Conservation (phyloP, 2,797 vertebrate species). For the Lepidocolaptes lacrymiger region DNA sequence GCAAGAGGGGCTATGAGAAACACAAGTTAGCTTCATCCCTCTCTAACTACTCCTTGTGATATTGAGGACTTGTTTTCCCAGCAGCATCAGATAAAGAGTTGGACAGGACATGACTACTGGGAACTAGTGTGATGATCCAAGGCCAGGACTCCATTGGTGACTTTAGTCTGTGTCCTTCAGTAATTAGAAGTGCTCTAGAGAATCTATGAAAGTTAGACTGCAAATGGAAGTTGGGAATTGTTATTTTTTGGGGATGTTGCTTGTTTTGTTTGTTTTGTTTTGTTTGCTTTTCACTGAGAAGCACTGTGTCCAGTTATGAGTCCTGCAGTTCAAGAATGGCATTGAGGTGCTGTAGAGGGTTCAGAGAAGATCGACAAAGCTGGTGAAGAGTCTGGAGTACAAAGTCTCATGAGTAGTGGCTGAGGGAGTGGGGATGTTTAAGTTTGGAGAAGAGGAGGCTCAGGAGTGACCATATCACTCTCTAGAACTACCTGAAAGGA, state of each 20-base stretch:
- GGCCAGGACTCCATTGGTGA: neutral
- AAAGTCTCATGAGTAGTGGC: neutral
- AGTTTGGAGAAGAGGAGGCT: neutral
- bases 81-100: neutral
- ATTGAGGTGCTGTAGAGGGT: no score
- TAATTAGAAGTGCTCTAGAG: neutral
- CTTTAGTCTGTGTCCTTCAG: neutral
- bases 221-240: neutral
- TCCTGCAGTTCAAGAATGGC: neutral
- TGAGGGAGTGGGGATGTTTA: neutral
- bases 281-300: neutral
- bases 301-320: neutral
- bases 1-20: neutral
- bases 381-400: neutral
- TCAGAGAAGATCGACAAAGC: neutral
- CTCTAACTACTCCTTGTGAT: neutral
- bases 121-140: neutral
- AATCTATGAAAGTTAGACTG: neutral
- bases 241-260: fast-evolving
- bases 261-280: neutral
- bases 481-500: neutral
- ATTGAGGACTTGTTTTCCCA: neutral
- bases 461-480: neutral
- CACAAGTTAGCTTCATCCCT: neutral
- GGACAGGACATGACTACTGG: neutral